A percentile compares a stretch with the other conserved stretches of the same genome.
Evolutionary conservation across 1,140 invertebrate species (phyloP).

Genomic region (Drosophila paulistorum): DNA sequence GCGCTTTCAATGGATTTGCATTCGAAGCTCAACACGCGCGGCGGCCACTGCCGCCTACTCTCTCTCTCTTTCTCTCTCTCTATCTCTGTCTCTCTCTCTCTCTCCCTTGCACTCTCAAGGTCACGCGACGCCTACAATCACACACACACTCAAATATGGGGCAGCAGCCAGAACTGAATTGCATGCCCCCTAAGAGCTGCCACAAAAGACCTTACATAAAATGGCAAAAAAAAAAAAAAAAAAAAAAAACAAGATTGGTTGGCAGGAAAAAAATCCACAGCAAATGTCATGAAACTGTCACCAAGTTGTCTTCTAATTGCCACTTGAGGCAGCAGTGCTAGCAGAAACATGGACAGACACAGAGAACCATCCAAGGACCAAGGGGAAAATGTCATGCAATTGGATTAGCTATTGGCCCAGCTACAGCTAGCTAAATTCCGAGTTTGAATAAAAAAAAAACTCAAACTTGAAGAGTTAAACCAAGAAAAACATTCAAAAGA

Average conservation of each 20-base stretch:
- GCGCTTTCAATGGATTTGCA: conserved; percentile 80
- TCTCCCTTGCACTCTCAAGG: conserved; percentile 30
- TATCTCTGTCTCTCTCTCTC: not conserved
- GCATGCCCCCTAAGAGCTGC: conserved; percentile 39
- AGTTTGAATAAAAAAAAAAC: conserved; percentile 2
- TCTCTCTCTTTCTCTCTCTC: not conserved
- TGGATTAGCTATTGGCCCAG: conserved; percentile 32
- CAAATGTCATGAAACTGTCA: conserved; percentile 36
- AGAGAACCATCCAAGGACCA: conserved; percentile 7
- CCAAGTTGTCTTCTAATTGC: conserved; percentile 49
- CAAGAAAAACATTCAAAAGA: not conserved
- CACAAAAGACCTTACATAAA: conserved; percentile 48
- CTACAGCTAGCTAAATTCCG: conserved; percentile 13
- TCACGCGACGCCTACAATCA: conserved; percentile 49
- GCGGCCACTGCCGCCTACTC: not conserved
- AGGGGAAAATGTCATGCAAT: conserved; percentile 16
- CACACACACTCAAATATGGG: conserved; percentile 27
- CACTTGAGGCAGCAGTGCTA: conserved; percentile 11
- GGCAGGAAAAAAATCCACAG: conserved; percentile 2
- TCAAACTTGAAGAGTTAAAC: not conserved
- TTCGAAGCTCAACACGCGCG: conserved; percentile 50
- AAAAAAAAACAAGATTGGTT: not conserved
- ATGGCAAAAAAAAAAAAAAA: conserved; percentile 1
- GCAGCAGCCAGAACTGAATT: conserved; percentile 5
- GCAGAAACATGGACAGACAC: not conserved